phyloP scores from a whole-genome alignment of 2,888 invertebrate species.

The Tinea pellionella region DNA sequence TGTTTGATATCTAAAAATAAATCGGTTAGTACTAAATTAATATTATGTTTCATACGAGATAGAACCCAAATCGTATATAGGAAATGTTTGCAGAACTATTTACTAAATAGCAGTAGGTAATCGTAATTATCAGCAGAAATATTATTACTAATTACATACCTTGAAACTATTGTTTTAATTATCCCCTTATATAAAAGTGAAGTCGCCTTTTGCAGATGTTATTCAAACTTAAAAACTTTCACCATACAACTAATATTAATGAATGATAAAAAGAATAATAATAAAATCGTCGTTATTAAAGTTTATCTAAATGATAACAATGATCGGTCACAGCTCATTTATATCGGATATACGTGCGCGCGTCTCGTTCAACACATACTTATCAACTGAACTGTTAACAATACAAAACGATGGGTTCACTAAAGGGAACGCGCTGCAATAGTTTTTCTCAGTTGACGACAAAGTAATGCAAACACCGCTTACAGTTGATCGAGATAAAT shows the following conservation, averaged over 20 bases:
- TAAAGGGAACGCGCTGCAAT: not conserved
- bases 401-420: conserved; percentile 3
- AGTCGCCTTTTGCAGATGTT: not conserved
- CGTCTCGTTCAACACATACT: conserved; percentile 44
- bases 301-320: not conserved
- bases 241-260: not conserved
- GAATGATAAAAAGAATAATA: not conserved
- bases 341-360: conserved; percentile 29
- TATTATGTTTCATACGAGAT: too few relatives aligned
- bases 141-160: conserved; percentile 28
- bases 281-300: not conserved
- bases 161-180: conserved; percentile 39
- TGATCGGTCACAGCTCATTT: not conserved
- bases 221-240: not conserved
- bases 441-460: not conserved
- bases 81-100: too few relatives aligned
- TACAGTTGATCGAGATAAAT: not conserved
- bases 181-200: not conserved
- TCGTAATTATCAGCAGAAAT: not conserved
- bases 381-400: conserved; percentile 50
- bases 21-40: too few relatives aligned
- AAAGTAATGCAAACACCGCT: not conserved
- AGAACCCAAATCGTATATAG: too few relatives aligned
- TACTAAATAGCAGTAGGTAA: too few relatives aligned
- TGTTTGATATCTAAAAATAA: too few relatives aligned